These are phyloP conservation scores for Polyommatus icarus DNA, from an alignment of 2,888 invertebrate genomes.

Conservation along the genomic window DNA sequence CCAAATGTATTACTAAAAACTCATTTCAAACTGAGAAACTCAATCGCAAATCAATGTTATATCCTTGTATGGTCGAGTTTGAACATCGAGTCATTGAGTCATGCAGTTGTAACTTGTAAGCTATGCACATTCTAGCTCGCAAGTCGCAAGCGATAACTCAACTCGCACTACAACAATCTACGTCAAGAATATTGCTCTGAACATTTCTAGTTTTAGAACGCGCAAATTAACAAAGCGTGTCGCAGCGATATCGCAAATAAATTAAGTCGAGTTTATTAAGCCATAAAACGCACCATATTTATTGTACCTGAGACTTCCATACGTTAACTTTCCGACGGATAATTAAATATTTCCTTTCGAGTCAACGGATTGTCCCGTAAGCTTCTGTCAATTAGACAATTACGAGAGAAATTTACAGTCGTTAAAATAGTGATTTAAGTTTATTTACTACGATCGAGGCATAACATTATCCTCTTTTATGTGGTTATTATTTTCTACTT, in stretches of 20 bases:
- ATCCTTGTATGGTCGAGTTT: not conserved
- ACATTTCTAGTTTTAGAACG: constrained; percentile 45
- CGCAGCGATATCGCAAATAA: constrained; percentile 38
- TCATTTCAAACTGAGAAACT: not conserved
- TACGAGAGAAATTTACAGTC: not conserved
- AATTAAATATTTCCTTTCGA: not conserved
- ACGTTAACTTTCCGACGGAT: not conserved
- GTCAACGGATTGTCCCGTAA: not conserved
- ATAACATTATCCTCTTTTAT: not conserved
- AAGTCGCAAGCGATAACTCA: not conserved
- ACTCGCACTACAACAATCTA: constrained; percentile 42
- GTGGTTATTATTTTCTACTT: not conserved
- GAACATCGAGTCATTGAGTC: constrained; percentile 2
- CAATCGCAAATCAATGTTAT: not conserved
- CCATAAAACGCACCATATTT: not conserved
- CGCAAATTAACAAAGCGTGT: constrained; percentile 39
- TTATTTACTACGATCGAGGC: not conserved
- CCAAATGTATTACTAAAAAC: not conserved
- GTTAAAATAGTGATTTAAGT: not conserved
- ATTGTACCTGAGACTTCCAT: not conserved
- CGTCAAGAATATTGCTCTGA: constrained; percentile 51
- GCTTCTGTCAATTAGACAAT: not conserved
- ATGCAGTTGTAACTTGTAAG: not conserved
- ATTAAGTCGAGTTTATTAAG: constrained; percentile 26
- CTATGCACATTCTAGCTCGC: constrained; percentile 12